Base-by-base conservation (phyloP, 2,888 invertebrate species). In the Cryptops parisi region DNA sequence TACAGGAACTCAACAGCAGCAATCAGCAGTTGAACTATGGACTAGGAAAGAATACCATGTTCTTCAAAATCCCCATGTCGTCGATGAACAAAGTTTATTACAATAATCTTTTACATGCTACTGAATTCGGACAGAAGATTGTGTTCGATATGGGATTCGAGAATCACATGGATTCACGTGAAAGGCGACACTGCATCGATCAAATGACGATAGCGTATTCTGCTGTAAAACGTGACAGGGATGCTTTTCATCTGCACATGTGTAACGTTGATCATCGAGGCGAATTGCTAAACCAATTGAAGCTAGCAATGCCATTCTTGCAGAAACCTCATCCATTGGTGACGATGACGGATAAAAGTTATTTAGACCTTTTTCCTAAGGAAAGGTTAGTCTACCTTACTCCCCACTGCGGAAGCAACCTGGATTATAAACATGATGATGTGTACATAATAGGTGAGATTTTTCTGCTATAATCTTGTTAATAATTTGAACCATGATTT, bases 101-200 rank as follows among this genome's bases (percentile, higher is more conserved):
- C 65, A 72, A 72, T 57, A 75, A 73, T 47, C 56, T 74, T 12
- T 63, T 72, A 1, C 64, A 64, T 44, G 71, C 75, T 4, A 71
- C 74, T 63, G 70, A 74, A 61, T 78, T 77, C 71, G 84, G 85
- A 0, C 82, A 84, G 61, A 79, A 81, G 62, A 59, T 93, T 22
- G 76, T 94, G 2, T 69, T 90, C 47, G 94, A 94, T 65, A 82
- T 88, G 65, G 80, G 82, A 33, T 93, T 82, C 71, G 82, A 85
- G 62, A 61, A 76, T 0, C 64, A 80, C 59, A 93, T 94, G 93
- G 78, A 72, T 0, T 62, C 63, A n/a, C 68, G 74, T 45, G 93
- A 94, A 71, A 72, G 74, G 3, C 63, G 72, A 0, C 82, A 84
- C 69, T 81, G 84, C 61, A 84, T 84, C 0, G 82, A 81, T 64